Evolutionary conservation across 2,797 vertebrate species (phyloP), one percentile per base, ranked within the genome.

Genomic region (Sebastes cheni): DNA sequence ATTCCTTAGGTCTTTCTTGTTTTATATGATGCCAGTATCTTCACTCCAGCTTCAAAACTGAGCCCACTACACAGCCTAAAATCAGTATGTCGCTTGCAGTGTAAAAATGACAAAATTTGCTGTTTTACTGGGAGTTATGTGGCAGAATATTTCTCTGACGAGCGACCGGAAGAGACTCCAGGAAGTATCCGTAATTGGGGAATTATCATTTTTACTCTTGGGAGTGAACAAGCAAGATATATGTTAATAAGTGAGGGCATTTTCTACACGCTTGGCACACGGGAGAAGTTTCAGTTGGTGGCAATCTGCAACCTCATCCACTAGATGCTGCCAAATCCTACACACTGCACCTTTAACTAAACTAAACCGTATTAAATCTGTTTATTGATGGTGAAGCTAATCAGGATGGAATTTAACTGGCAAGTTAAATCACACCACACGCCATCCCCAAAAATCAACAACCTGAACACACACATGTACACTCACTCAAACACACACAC

Each of bases 331-430:
- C 16, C 20, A 52, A 52, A 52, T 52, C 46, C 20, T 52, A 52
- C 46, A 52, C 46, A 52, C 46, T 52, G 20, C 46, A 20, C 46
- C 20, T 52, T 67, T 23, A 39, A 61, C 13, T 68, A 72, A 80
- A 76, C 59, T 29, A 32, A 73, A 72, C 20, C 25, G 8, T 16
- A n/a, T 13, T 75, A 29, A 34, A 74, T 16, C 29, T 10, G 16
- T 66, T 76, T 80, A 89, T 84, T 86, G 42, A 87, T 80, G 62
- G 62, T 5, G 25, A 82, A 83, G 56, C 56, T 80, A 67, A 88
- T 90, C 82, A 86, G 50, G n/a, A 5, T 67, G 71, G 67, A 81
- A 86, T 82, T 66, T 66, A 54, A 46, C 69, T n/a, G 56, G 18
- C 12, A 64, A 13, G 14, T 66, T 79, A 83, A 89, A 83, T 86